Percentiles rank a stretch among this genome's conserved stretches.
These are phyloP conservation scores for Nesidiocoris tenuis DNA, from an alignment of 2,888 invertebrate genomes.

Conservation along the genomic window DNA sequence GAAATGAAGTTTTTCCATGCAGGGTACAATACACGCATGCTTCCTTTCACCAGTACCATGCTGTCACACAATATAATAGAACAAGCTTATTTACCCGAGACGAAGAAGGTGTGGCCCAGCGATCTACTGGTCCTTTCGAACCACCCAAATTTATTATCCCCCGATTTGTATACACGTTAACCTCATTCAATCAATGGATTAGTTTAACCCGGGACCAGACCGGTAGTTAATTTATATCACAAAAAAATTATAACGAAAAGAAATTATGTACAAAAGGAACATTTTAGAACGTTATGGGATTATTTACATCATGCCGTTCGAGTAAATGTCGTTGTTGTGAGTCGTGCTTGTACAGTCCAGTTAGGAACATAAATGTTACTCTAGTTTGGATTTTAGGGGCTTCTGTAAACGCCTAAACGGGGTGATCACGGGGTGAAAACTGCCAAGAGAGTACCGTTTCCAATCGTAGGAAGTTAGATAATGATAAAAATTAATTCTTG, in stretches of 20 bases:
- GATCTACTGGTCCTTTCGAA: not conserved
- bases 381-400: not conserved
- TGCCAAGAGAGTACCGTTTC: no score
- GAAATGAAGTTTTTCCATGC: no score
- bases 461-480: no score
- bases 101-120: constrained; percentile 36
- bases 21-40: no score
- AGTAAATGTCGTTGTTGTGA: constrained; percentile 4
- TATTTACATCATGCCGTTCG: constrained; percentile 25
- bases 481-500: no score
- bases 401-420: no score
- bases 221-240: constrained; percentile 20
- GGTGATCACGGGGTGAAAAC: no score
- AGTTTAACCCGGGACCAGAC: constrained; percentile 3
- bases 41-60: not conserved
- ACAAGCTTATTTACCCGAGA: constrained; percentile 25
- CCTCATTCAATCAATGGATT: not conserved
- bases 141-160: no score
- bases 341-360: not conserved
- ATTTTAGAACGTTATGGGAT: constrained; percentile 2
- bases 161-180: not conserved
- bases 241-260: not conserved
- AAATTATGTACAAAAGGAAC: constrained; percentile 16
- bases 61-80: not conserved
- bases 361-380: not conserved